Evolutionary conservation across 2,888 invertebrate genomes (phyloP).

Genomic region (Myopa tessellatipennis): DNA sequence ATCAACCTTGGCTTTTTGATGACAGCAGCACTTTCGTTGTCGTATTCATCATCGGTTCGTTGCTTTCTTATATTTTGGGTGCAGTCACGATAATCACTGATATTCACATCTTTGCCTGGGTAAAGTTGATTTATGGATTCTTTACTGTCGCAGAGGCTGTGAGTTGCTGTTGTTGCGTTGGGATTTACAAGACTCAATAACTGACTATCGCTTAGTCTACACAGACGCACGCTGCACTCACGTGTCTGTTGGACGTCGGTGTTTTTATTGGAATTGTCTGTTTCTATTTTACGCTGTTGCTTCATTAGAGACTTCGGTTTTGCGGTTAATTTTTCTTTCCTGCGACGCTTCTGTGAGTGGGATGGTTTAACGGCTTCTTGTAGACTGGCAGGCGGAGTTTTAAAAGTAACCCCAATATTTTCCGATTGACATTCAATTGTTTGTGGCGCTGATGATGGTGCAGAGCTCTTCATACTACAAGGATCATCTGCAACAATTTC

Average conservation of each 20-base stretch:
- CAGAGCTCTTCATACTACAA: neutral
- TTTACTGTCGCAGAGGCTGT: neutral
- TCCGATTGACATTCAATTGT: neutral
- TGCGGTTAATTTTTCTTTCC: neutral
- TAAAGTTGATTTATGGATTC: neutral
- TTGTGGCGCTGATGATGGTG: neutral
- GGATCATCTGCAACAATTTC: neutral
- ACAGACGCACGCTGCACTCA: slow-evolving; percentile 33
- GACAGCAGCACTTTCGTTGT: neutral
- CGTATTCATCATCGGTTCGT: slow-evolving; percentile 1
- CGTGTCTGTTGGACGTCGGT: neutral
- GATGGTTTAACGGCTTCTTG: neutral
- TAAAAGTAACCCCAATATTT: neutral
- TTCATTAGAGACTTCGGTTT: slow-evolving; percentile 4
- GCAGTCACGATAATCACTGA: neutral
- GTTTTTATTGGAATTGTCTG: neutral
- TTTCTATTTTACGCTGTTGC: slow-evolving; percentile 3
- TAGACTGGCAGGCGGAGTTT: neutral
- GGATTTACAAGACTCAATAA: neutral
- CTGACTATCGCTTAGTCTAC: slow-evolving; percentile 12
- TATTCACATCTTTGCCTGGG: neutral
- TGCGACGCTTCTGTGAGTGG: slow-evolving; percentile 17
- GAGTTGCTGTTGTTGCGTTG: neutral
- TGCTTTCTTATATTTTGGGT: neutral
- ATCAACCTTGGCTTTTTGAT: slow-evolving; percentile 9